A percentile compares a stretch with the other conserved stretches of the same genome.
Conservation (phyloP, 1,140 invertebrate species). For the Megathymus violae region DNA sequence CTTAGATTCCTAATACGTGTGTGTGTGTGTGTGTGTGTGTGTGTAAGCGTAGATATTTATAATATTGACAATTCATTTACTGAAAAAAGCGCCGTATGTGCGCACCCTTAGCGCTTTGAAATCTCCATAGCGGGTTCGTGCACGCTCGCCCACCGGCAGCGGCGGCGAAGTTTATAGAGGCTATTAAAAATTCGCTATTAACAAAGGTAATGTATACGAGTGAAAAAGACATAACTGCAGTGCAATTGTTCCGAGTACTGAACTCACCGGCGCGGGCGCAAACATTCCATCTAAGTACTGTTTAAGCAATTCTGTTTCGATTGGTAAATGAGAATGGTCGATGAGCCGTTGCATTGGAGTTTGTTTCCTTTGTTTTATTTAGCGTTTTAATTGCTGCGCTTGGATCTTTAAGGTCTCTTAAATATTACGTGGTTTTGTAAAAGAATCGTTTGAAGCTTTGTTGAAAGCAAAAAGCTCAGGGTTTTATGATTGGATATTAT, state of each 20-base stretch:
- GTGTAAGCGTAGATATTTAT: no score
- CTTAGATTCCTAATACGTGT: no score
- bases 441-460: no score
- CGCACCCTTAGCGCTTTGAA: conserved; percentile 16
- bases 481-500: no score
- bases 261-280: conserved; percentile 6
- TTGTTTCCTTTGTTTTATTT: neutral
- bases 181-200: conserved; percentile 40
- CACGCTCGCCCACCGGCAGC: conserved; percentile 35
- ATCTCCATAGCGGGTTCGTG: conserved; percentile 29
- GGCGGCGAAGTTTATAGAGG: conserved; percentile 36
- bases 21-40: no score
- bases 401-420: no score
- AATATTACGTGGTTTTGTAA: no score
- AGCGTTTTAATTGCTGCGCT: no score
- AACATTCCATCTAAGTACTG: neutral
- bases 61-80: no score
- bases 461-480: no score
- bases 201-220: conserved; percentile 39
- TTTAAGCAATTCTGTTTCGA: neutral
- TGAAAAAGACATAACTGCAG: conserved; percentile 41
- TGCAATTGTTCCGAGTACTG: conserved; percentile 35
- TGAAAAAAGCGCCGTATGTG: neutral
- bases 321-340: conserved; percentile 10
- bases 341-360: conserved; percentile 13